A percentile compares a stretch with the other conserved stretches of the same genome.
Conservation (phyloP, 2,888 invertebrate species). For the Drosophila paranaensis region DNA sequence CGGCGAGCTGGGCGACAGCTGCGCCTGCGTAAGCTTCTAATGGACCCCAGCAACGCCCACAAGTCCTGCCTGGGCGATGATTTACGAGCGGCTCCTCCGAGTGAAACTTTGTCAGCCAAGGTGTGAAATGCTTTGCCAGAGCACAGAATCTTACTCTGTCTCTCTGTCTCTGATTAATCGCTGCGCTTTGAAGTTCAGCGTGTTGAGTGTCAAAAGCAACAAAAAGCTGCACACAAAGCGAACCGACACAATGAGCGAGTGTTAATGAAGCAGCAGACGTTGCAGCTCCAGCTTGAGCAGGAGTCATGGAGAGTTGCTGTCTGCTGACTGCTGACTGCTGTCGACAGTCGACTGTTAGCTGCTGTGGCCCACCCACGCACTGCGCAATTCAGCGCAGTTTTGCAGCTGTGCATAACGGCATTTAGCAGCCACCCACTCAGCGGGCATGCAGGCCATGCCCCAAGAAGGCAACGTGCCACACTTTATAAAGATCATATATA, state of each 20-base stretch:
- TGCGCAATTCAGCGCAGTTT: conserved; percentile 7
- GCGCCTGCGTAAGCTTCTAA: conserved; percentile 76
- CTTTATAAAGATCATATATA: conserved; percentile 12
- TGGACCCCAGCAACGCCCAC: conserved; percentile 77
- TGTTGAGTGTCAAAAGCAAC: conserved; percentile 60
- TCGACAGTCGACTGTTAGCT: not conserved
- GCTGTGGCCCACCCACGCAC: conserved; percentile 34
- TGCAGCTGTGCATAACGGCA: conserved; percentile 52
- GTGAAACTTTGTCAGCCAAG: conserved; percentile 45
- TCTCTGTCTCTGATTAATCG: conserved; percentile 52
- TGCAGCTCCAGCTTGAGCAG: not conserved
- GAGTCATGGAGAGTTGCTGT: conserved; percentile 2
- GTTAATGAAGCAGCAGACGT: conserved; percentile 57
- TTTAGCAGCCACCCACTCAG: conserved; percentile 63
- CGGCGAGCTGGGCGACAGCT: conserved; percentile 41
- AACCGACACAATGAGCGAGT: conserved; percentile 37
- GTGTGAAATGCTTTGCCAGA: conserved; percentile 52
- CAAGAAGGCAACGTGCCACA: conserved; percentile 21
- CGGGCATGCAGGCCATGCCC: conserved; percentile 10
- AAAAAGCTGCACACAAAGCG: conserved; percentile 55
- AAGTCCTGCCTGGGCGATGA: conserved; percentile 59
- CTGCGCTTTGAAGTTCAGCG: conserved; percentile 59
- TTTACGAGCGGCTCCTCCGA: conserved; percentile 63
- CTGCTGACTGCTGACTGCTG: not conserved
- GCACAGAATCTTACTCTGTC: conserved; percentile 38